Percentiles rank a stretch among this genome's conserved stretches.
Conservation (phyloP, 2,888 invertebrate species). For the Monoplex corrugatus region DNA sequence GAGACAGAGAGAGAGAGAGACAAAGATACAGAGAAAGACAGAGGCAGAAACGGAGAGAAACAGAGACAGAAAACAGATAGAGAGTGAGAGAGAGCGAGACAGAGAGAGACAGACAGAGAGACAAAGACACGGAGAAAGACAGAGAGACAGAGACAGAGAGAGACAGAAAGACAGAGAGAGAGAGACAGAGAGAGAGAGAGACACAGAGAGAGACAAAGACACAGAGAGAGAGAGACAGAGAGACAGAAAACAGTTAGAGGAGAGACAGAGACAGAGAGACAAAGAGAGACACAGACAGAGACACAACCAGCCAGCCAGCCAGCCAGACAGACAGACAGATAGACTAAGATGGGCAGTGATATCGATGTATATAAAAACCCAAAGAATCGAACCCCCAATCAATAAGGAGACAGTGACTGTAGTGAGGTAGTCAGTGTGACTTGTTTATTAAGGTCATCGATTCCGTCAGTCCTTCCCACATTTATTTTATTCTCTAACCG, state of each 20-base stretch:
- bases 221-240: neutral
- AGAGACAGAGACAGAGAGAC: neutral
- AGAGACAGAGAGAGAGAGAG: neutral
- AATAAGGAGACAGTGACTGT: neutral
- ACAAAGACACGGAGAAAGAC: neutral
- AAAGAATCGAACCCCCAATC: neutral
- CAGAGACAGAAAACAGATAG: too few species aligned
- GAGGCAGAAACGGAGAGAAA: too few species aligned
- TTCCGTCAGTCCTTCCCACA: too few species aligned
- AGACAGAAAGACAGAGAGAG: neutral
- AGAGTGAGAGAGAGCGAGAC: too few species aligned
- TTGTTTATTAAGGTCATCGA: too few species aligned
- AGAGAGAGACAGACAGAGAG: constrained; percentile 7
- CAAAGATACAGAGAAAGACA: too few species aligned
- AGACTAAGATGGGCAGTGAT: too few species aligned
- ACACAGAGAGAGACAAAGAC: neutral
- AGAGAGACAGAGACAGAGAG: neutral
- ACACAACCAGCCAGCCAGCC: too few species aligned
- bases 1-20: neutral
- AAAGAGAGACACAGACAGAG: neutral
- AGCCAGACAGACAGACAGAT: too few species aligned
- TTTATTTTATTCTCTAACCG: too few species aligned
- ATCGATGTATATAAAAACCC: too few species aligned
- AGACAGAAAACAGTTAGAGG: neutral
- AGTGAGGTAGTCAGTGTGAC: neutral